Conservation (phyloP, 1,140 invertebrate genomes). For the Augochlora pura region DNA sequence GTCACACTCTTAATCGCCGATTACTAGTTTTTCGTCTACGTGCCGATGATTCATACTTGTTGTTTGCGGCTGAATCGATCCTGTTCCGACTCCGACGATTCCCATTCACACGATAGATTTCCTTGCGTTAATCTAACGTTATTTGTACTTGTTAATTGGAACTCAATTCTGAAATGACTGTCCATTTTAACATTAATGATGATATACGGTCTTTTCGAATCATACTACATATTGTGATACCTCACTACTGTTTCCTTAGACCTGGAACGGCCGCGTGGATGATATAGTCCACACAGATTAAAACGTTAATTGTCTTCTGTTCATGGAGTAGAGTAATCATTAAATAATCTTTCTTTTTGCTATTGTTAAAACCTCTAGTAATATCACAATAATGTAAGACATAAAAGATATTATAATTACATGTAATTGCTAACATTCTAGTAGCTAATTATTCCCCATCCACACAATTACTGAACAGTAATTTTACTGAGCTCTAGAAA, state of each 20-base stretch:
- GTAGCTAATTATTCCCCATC: too few species aligned
- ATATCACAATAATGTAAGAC: too few species aligned
- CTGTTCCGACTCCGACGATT: neutral
- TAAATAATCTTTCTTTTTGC: too few species aligned
- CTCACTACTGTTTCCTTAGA: neutral
- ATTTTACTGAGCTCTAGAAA: too few species aligned
- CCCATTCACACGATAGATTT: neutral
- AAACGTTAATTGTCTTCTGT: neutral
- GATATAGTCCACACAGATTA: too few species aligned
- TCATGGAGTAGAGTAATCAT: too few species aligned
- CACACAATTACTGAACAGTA: too few species aligned
- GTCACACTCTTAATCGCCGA: neutral
- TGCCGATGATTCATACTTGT: slow-evolving; percentile 23
- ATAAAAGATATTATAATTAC: too few species aligned
- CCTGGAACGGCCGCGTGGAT: too few species aligned
- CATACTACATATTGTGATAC: too few species aligned
- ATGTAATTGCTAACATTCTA: too few species aligned
- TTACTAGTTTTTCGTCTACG: neutral
- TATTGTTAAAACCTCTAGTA: too few species aligned
- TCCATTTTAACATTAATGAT: neutral
- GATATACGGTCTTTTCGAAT: neutral
- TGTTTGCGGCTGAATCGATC: slow-evolving; percentile 29
- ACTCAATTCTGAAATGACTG: neutral
- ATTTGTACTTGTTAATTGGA: slow-evolving; percentile 1
- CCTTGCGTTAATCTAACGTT: neutral